A percentile compares a stretch with the other conserved stretches of the same genome.
These are phyloP conservation scores for Clunio marinus DNA, from an alignment of 2,888 invertebrate species.

Conservation along the genomic window DNA sequence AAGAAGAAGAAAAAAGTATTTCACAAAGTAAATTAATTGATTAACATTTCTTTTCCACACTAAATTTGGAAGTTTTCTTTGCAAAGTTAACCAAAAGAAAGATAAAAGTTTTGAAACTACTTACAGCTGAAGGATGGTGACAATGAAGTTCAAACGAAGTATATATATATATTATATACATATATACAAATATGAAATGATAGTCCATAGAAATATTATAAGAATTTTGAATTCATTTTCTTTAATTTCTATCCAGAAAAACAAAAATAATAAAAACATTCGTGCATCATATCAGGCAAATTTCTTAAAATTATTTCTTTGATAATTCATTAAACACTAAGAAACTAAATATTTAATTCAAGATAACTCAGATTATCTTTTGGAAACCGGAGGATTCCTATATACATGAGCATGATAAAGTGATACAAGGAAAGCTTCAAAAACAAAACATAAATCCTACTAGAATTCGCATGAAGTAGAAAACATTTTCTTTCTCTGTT, in stretches of 20 bases:
- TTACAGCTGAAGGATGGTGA: no score
- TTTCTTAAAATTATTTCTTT: constrained; percentile 8
- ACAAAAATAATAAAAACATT: not conserved
- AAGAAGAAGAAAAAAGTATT: no score
- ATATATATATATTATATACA: no score
- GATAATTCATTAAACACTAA: not conserved
- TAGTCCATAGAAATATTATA: no score
- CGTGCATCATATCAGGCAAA: constrained; percentile 35
- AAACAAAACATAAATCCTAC: not conserved
- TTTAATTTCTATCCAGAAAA: not conserved
- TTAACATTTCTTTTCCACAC: no score
- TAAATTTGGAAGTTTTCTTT: not conserved
- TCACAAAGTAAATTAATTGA: no score
- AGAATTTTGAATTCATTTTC: no score
- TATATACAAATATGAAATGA: no score
- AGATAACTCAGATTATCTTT: not conserved
- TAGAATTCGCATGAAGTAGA: not conserved
- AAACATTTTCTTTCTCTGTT: not conserved
- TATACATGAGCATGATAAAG: constrained; percentile 6
- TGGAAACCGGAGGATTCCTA: not conserved
- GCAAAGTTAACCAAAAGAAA: not conserved
- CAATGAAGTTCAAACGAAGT: no score
- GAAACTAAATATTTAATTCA: not conserved
- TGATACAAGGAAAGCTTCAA: constrained; percentile 2
- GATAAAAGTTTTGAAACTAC: no score